Conservation (phyloP, 2,888 invertebrate species). For the Cephus pygmeus region DNA sequence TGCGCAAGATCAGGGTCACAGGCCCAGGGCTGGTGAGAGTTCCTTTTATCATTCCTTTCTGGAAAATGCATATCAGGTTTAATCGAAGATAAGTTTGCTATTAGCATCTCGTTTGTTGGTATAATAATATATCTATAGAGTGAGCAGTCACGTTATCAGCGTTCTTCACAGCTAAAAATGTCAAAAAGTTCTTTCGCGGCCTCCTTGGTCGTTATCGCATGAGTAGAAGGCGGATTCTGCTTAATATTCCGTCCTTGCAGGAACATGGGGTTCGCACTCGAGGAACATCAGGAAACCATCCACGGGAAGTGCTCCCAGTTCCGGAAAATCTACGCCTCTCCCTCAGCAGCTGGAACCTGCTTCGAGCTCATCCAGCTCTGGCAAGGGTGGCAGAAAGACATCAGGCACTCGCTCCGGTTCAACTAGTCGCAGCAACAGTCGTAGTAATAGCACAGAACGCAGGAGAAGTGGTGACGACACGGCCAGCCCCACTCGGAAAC, state of each 20-base stretch:
- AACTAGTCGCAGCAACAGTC: conserved; percentile 59
- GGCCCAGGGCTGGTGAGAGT: conserved; percentile 76
- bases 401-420: conserved; percentile 65
- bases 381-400: conserved; percentile 50
- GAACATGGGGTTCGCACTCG: conserved; percentile 61
- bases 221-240: background rate
- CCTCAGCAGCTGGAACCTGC: conserved; percentile 50
- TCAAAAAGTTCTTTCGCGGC: background rate
- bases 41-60: conserved; percentile 37
- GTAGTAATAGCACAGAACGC: conserved; percentile 60
- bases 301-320: conserved; percentile 55
- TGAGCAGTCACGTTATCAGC: background rate
- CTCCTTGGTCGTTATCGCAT: background rate
- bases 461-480: conserved; percentile 67
- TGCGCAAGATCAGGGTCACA: conserved; percentile 58
- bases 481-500: conserved; percentile 77
- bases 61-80: too few relatives aligned
- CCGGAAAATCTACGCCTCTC: conserved; percentile 59
- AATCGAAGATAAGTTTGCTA: too few relatives aligned
- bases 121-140: too few relatives aligned
- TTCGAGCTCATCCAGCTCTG: conserved; percentile 50
- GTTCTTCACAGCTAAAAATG: background rate
- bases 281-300: conserved; percentile 51
- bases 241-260: conserved; percentile 31
- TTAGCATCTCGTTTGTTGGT: too few relatives aligned